Percentiles rank a stretch among this genome's conserved stretches.
Evolutionary conservation across 1,140 invertebrate species (phyloP).

Genomic region (Episyrphus balteatus): DNA sequence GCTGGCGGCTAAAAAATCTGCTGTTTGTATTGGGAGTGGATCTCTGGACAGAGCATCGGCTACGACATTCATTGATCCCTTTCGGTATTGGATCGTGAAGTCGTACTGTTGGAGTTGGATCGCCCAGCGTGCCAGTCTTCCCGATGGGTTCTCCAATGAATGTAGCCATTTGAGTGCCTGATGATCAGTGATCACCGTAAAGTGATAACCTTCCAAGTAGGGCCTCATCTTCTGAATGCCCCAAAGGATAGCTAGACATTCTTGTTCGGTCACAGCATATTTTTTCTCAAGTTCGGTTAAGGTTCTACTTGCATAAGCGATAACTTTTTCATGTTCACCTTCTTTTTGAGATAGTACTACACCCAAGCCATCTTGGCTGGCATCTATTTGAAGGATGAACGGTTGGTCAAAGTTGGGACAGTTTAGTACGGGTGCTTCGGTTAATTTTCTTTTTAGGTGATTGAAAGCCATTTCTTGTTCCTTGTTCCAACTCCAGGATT

Average conservation of each 20-base stretch:
- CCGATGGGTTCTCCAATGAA: conserved; percentile 20
- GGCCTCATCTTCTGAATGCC: conserved; percentile 1
- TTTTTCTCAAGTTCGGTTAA: conserved; percentile 15
- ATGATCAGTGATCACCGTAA: too few species aligned
- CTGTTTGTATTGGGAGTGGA: background rate
- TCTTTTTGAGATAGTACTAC: conserved; percentile 15
- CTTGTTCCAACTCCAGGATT: background rate
- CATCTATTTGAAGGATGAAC: conserved; percentile 8
- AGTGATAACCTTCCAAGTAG: conserved; percentile 5
- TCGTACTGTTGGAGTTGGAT: conserved; percentile 17
- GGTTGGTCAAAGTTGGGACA: conserved; percentile 7
- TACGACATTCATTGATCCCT: conserved; percentile 14
- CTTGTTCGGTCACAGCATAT: conserved; percentile 37
- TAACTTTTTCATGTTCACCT: conserved; percentile 12
- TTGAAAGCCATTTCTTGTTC: conserved; percentile 4
- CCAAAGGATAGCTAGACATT: conserved; percentile 37
- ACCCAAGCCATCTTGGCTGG: conserved; percentile 5
- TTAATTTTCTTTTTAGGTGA: conserved; percentile 5
- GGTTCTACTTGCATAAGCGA: conserved; percentile 17
- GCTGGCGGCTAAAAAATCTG: too few species aligned
- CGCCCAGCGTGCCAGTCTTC: conserved; percentile 11
- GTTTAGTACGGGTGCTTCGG: conserved; percentile 9
- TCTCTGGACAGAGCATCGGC: conserved; percentile 16
- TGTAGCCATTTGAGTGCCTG: conserved; percentile 31
- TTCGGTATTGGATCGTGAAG: conserved; percentile 12